Evolutionary conservation across 2,113 vertebrate genomes (phyloP).

Genomic region (Dasypus novemcinctus): DNA sequence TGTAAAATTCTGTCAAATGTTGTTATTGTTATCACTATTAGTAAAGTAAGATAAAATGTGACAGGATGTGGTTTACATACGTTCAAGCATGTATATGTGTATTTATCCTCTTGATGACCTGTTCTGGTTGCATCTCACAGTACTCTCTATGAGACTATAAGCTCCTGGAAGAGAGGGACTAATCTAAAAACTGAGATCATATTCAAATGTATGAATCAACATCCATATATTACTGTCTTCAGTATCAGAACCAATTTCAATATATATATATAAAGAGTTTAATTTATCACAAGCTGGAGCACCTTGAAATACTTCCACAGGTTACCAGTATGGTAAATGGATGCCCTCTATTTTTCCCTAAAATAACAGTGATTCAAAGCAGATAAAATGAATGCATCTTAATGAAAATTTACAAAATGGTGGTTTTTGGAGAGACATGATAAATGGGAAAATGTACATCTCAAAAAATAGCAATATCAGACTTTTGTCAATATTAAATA

Average conservation of each 20-base stretch:
- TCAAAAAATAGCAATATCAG: background rate
- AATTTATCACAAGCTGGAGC: background rate
- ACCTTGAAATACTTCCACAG: background rate
- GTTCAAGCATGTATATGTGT: background rate
- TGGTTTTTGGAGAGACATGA: background rate
- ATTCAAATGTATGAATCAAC: background rate
- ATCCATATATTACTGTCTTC: background rate
- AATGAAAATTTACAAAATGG: background rate
- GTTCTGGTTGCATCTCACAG: background rate
- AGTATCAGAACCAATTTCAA: background rate
- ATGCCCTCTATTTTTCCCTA: background rate
- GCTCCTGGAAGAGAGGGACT: background rate
- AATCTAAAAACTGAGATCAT: background rate
- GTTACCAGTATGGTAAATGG: background rate
- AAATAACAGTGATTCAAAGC: background rate
- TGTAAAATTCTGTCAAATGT: background rate
- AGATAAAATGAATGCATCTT: conserved; percentile 5
- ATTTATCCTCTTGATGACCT: background rate
- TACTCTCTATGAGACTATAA: background rate
- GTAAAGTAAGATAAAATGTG: conserved; percentile 16
- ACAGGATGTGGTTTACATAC: background rate
- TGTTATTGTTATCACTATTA: background rate
- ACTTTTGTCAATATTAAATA: background rate
- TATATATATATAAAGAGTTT: background rate
- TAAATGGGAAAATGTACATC: background rate